Percentiles rank a stretch among this genome's conserved stretches.
phyloP scores from a whole-genome alignment of 2,113 vertebrate genomes.

The Redunca redunca region DNA sequence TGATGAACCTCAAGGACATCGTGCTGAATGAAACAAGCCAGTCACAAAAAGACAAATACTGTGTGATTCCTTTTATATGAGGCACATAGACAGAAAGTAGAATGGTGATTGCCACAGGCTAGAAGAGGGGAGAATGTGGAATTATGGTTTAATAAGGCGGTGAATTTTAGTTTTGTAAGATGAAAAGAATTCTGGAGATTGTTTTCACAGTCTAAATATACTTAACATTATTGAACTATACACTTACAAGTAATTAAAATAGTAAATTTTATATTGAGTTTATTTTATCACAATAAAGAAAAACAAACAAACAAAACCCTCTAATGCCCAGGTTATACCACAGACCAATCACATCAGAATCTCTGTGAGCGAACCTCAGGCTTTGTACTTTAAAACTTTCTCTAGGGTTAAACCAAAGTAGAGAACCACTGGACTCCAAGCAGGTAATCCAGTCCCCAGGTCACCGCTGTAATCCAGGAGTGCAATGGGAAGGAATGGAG shows the following conservation, averaged over 20 bases:
- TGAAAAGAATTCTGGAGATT: neutral
- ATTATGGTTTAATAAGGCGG: neutral
- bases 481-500: neutral
- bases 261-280: neutral
- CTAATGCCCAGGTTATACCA: neutral
- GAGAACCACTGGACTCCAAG: neutral
- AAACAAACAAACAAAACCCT: neutral
- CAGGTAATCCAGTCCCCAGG: neutral
- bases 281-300: neutral
- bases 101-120: neutral
- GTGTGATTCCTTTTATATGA: neutral
- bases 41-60: neutral
- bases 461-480: neutral
- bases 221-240: neutral
- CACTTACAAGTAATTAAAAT: neutral
- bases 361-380: neutral
- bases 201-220: neutral
- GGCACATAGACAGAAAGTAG: neutral
- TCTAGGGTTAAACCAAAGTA: neutral
- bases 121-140: neutral
- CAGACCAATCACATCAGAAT: neutral
- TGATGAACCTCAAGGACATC: neutral
- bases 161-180: constrained; percentile 2
- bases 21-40: neutral
- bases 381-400: neutral